These are phyloP conservation scores for Hemaris fuciformis DNA, from an alignment of 2,888 invertebrate genomes.

Conservation along the genomic window DNA sequence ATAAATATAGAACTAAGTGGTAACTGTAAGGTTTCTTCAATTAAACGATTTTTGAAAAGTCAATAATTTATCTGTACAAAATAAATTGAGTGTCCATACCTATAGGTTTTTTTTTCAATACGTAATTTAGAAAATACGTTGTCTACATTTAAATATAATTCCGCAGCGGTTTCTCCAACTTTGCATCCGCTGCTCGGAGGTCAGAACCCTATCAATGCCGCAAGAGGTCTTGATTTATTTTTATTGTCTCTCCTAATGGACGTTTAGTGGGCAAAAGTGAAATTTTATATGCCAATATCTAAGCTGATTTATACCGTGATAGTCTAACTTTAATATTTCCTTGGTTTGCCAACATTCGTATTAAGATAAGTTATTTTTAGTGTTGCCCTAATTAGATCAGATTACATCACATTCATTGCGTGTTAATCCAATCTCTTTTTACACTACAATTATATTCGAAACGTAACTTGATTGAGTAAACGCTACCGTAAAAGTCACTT, in stretches of 20 bases:
- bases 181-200: not conserved
- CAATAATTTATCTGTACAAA: not conserved
- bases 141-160: not conserved
- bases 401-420: too few relatives aligned
- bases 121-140: not conserved
- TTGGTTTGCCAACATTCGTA: not conserved
- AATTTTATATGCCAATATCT: not conserved
- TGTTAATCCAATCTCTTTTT: too few relatives aligned
- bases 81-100: too few relatives aligned
- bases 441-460: too few relatives aligned
- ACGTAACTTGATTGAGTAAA: too few relatives aligned
- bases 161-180: not conserved
- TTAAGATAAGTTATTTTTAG: too few relatives aligned
- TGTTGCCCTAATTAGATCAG: too few relatives aligned
- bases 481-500: too few relatives aligned
- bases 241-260: slow-evolving; percentile 2
- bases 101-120: not conserved
- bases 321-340: not conserved
- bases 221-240: slow-evolving; percentile 1
- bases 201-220: not conserved
- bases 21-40: too few relatives aligned
- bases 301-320: not conserved
- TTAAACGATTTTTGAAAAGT: too few relatives aligned
- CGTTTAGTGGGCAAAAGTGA: slow-evolving; percentile 2
- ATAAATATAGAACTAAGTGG: too few relatives aligned